Evolutionary conservation across 2,888 invertebrate species (phyloP), one percentile per base, ranked within the genome.

Genomic region (Agriopis marginaria): DNA sequence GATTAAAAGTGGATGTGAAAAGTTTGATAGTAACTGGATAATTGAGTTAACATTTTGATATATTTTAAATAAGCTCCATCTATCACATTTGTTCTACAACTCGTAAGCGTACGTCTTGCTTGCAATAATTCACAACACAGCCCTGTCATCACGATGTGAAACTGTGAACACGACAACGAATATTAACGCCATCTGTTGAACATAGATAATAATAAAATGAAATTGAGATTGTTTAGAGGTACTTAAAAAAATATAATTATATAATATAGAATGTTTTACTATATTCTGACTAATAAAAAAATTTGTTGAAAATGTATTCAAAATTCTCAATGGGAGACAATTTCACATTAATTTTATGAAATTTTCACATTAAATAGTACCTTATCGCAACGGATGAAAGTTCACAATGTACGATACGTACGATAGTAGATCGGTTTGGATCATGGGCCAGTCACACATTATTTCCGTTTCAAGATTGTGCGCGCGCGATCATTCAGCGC

Each of bases 401-500:
- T 60, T 65, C 59, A 59, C 14, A 68, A 47, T 64, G n/a, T n/a
- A n/a, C 7, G 47, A 11, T n/a, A 12, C n/a, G 12, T n/a, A 12
- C n/a, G 12, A 14, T 14, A 10, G 17, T 23, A 14, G 51, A 42
- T 49, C 8, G 17, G 56, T 47, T 51, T 69, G 17, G 17, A 23
- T 70, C 67, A 72, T 59, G 63, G 72, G 5, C 32, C 75, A 77
- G 75, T 74, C 77, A 78, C 54, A 49, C n/a, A 54, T 83, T 82
- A 86, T 89, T 87, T 90, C 85, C 85, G 86, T 86, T 84, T 75
- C 75, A 78, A 80, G 79, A 86, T 87, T 89, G 88, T 87, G 89
- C 83, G 86, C 82, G 84, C 82, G 86, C 85, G 86, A 87, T 85
- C 89, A 89, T 86, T 87, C 86, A 84, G 90, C 89, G 92, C 89